These are phyloP conservation scores for Horisme vitalbata DNA, from an alignment of 2,888 invertebrate species.

Conservation along the genomic window DNA sequence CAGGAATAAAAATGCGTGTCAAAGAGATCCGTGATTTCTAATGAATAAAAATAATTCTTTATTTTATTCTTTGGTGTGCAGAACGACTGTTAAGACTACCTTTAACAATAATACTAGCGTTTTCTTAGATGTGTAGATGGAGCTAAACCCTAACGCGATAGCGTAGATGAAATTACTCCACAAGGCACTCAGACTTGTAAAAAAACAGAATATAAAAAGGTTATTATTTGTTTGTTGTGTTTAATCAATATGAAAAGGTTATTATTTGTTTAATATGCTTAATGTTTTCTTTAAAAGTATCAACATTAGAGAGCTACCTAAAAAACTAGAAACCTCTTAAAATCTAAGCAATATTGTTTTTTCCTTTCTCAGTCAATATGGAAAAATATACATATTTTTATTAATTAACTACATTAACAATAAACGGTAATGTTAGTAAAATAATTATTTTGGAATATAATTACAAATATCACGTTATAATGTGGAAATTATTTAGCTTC, in stretches of 20 bases:
- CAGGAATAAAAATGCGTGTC: no score
- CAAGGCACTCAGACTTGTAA: no score
- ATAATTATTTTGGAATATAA: constrained; percentile 46
- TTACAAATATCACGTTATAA: constrained; percentile 42
- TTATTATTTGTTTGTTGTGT: no score
- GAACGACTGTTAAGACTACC: no score
- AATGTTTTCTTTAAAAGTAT: constrained; percentile 29
- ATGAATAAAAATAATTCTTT: no score
- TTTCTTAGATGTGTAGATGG: no score
- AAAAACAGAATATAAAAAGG: no score
- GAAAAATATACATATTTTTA: constrained; percentile 45
- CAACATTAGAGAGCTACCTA: constrained; percentile 67
- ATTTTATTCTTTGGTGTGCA: no score
- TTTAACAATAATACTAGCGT: no score
- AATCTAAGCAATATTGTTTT: constrained; percentile 18
- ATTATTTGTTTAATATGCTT: constrained; percentile 7
- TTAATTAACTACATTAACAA: constrained; percentile 38
- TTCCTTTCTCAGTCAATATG: constrained; percentile 47
- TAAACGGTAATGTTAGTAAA: constrained; percentile 29
- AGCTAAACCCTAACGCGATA: no score
- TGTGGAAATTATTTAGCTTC: constrained; percentile 13
- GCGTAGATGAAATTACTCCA: no score
- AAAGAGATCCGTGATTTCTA: no score
- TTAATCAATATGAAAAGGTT: neutral
- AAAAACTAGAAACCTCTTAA: constrained; percentile 44